Evolutionary conservation across 2,113 vertebrate species (phyloP), one percentile per base, ranked within the genome.

Genomic region (Xyliphius kryptos): DNA sequence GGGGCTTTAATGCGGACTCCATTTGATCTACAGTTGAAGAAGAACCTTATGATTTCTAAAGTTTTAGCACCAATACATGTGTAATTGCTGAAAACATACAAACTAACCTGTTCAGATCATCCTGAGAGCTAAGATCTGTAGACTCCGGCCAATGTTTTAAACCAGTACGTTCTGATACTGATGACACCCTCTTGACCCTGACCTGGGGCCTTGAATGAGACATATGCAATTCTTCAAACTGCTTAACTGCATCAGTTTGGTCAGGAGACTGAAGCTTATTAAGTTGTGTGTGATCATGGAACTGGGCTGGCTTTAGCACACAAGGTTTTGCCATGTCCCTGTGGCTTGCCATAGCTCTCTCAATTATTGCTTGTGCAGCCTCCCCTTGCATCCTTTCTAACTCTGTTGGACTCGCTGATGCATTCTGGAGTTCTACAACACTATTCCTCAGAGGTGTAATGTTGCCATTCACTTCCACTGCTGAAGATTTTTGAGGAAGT

Each of bases 1-100:
- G 90, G 91, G 0, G 88, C 85, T 75, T 91, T 91, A 60, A 92
- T 89, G 53, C 89, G 83, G 2, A 89, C 87, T 6, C 84, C 78
- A 14, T 81, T 80, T 1, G 62, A 46, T 67, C 87, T 92, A 70
- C 12, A 70, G 6, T 60, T 14, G 10, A 44, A 49, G 12, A 62
- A 52, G 10, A n/a, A 50, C 1, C n/a, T 26, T 48, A 15, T 0
- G 53, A 19, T n/a, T 19, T 9, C 36, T 14, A 1, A 20, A 15
- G 49, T 19, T 62, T n/a, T n/a, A n/a, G n/a, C n/a, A n/a, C n/a
- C n/a, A n/a, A n/a, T n/a, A n/a, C n/a, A n/a, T n/a, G n/a, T n/a
- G n/a, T n/a, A n/a, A n/a, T n/a, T n/a, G n/a, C n/a, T n/a, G n/a
- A n/a, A n/a, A n/a, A n/a, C n/a, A n/a, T n/a, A n/a, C n/a, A n/a